phyloP scores from a whole-genome alignment of 2,797 vertebrate species.

The Sebastes vulpes region DNA sequence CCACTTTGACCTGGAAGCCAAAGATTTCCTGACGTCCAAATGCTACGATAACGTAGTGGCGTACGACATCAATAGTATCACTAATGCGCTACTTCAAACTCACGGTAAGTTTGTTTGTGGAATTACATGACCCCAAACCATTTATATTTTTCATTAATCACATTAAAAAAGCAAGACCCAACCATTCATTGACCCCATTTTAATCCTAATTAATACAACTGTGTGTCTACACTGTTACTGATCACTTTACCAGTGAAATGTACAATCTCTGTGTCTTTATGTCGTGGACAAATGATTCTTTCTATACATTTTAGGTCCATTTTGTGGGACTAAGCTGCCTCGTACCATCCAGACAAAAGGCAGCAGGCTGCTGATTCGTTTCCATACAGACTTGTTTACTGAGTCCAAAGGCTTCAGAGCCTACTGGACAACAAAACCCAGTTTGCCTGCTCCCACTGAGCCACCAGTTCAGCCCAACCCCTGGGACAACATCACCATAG shows the following conservation, averaged over 20 bases:
- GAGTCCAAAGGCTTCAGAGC: constrained; percentile 87
- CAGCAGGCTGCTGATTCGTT: constrained; percentile 79
- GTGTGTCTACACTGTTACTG: not conserved
- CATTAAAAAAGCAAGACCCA: not conserved
- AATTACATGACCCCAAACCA: not conserved
- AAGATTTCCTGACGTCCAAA: constrained; percentile 55
- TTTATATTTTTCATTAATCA: not conserved
- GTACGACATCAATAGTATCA: constrained; percentile 64
- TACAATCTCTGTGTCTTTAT: not conserved
- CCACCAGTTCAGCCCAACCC: constrained; percentile 79
- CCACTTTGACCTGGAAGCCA: constrained; percentile 83
- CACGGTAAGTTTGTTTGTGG: constrained; percentile 60
- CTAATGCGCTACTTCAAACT: constrained; percentile 38
- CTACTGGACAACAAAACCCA: constrained; percentile 82
- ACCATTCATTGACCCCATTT: not conserved
- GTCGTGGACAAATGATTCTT: not conserved
- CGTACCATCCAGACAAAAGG: constrained; percentile 67
- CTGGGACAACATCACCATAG: constrained; percentile 83
- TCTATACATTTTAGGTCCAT: constrained; percentile 76
- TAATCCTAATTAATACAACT: not conserved
- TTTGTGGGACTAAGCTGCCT: constrained; percentile 81
- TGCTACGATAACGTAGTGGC: constrained; percentile 81
- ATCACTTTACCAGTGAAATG: not conserved
- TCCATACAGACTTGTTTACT: constrained; percentile 80
- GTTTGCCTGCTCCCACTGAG: constrained; percentile 79